Conservation (phyloP, 2,113 vertebrate species). For the Eurypyga helias region DNA sequence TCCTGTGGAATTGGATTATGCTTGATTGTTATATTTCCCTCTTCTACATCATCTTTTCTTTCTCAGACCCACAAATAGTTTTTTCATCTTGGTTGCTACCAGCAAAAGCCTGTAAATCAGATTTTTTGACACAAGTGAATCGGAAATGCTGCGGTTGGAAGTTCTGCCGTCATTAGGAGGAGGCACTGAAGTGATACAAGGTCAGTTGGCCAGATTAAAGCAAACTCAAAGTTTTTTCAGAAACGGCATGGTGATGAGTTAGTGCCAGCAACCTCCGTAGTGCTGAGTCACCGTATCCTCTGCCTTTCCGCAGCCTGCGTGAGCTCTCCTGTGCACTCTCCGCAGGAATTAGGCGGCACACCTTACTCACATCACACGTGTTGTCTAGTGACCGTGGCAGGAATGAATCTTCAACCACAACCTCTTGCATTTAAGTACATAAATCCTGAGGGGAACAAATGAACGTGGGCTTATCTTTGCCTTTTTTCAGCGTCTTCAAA, state of each 20-base stretch:
- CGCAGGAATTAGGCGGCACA: neutral
- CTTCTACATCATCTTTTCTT: neutral
- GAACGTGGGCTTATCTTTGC: neutral
- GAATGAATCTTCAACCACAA: neutral
- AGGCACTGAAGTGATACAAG: accelerated
- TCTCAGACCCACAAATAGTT: neutral
- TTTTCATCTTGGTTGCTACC: neutral
- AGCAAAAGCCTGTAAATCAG: neutral
- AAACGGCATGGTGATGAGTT: neutral
- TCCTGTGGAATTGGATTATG: neutral
- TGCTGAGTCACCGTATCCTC: neutral
- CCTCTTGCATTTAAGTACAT: neutral
- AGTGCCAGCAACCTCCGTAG: neutral
- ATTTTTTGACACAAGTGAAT: neutral
- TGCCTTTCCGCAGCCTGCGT: neutral
- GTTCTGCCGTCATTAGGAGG: neutral
- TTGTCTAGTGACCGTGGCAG: neutral
- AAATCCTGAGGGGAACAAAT: neutral
- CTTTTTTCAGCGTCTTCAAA: neutral
- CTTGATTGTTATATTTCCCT: neutral
- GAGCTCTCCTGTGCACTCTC: neutral
- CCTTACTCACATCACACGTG: neutral
- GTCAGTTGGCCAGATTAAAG: neutral
- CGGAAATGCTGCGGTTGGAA: neutral
- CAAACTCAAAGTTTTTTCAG: neutral